Evolutionary conservation across 2,797 vertebrate species (phyloP), one percentile per base, ranked within the genome.

Genomic region (Iguana delicatissima): DNA sequence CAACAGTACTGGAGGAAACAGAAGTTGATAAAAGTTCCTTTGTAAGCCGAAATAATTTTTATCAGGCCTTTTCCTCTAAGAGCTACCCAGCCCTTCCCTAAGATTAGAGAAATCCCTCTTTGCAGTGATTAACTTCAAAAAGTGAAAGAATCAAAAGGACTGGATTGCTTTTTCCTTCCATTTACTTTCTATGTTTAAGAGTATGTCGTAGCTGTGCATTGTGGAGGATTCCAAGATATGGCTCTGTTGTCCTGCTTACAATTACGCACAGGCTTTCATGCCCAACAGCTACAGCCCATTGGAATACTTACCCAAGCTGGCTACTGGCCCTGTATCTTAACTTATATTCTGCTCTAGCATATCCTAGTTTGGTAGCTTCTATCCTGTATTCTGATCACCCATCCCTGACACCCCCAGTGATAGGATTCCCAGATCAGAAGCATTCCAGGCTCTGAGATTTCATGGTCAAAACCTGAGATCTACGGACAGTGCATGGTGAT

Each of bases 1-100:
- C 92, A 95, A 89, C 86, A 93, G 85, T 85, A 50, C 4, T 80
- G 86, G 88, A 95, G 86, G 84, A 95, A 96, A 89, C 52, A 26
- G 26, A 85, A 84, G 1, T 18, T 93, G 94, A 96, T 92, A 50
- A 24, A 91, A 38, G 85, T 88, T 83, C 86, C 77, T 92, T 90
- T 87, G 86, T 92, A 92, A 87, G 35, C 79, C 22, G 16, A 42
- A 93, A 89, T 69, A 88, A 80, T 90, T 94, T 84, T 94, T 94
- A 95, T 91, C 93, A 93, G 64, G 81, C 4, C 59, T 69, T 84
- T 88, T 84, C 86, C 29, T 84, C 89, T 93, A 85, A 52, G 84
- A 96, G 79, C 64, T 8, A 7, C 81, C 92, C 85, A 90, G 38
- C 91, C 86, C 89, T 96, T 94, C 88, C 90, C 88, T 80, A 73